Conservation (phyloP, 2,888 invertebrate species). For the Nesidiocoris tenuis region DNA sequence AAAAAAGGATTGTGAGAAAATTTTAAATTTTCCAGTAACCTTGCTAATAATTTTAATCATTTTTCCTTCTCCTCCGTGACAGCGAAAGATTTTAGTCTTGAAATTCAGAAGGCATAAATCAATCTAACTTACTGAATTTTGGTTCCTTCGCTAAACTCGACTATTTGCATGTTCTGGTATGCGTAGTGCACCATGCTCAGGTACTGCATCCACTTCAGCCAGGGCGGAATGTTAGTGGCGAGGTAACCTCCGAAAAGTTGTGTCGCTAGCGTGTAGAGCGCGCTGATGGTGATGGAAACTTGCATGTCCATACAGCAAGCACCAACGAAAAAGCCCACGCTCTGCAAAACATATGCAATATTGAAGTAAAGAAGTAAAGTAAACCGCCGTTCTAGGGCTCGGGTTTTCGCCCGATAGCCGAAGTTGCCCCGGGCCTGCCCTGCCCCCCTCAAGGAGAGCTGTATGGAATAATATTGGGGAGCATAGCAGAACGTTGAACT, state of each 20-base stretch:
- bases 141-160: conserved; percentile 71
- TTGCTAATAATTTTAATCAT: too few relatives aligned
- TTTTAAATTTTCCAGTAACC: too few relatives aligned
- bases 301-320: conserved; percentile 75
- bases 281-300: conserved; percentile 74
- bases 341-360: conserved; percentile 58
- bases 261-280: conserved; percentile 72
- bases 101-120: not conserved
- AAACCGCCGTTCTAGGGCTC: too few relatives aligned
- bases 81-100: too few relatives aligned
- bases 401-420: too few relatives aligned
- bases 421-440: too few relatives aligned
- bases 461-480: too few relatives aligned
- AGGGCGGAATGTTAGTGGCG: conserved; percentile 70
- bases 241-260: conserved; percentile 75
- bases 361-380: too few relatives aligned
- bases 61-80: too few relatives aligned
- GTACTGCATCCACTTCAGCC: conserved; percentile 73
- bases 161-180: conserved; percentile 76
- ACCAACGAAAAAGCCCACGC: conserved; percentile 76
- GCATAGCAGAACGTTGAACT: too few relatives aligned
- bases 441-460: too few relatives aligned
- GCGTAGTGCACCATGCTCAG: conserved; percentile 77
- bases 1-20: too few relatives aligned
- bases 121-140: conserved; percentile 65